Percentiles rank a stretch among this genome's conserved stretches.
Evolutionary conservation across 2,888 invertebrate genomes (phyloP).

Genomic region (Ischnus inquisitorius): DNA sequence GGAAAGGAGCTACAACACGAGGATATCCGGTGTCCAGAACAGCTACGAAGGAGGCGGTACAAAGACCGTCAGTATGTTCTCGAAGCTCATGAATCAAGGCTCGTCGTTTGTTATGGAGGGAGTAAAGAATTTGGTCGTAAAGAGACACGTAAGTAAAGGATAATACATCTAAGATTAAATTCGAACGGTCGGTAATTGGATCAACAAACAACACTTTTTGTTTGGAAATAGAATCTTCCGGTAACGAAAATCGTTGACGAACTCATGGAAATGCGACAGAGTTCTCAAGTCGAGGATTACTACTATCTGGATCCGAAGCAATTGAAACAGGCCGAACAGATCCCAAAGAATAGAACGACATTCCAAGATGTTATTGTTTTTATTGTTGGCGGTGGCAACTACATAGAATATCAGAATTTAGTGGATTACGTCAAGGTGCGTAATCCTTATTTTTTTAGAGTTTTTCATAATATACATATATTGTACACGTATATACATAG

Average conservation of each 20-base stretch:
- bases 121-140: conserved; percentile 99
- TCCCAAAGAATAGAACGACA: conserved; percentile 88
- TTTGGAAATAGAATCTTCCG: conserved; percentile 92
- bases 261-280: conserved; percentile 93
- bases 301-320: conserved; percentile 98
- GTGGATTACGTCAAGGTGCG: conserved; percentile 95
- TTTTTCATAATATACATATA: conserved; percentile 32
- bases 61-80: conserved; percentile 99
- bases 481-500: conserved; percentile 42
- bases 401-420: conserved; percentile 99
- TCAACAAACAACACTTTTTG: conserved; percentile 16
- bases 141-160: conserved; percentile 93
- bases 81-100: conserved; percentile 98
- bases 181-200: neutral
- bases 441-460: conserved; percentile 20
- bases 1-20: conserved; percentile 90
- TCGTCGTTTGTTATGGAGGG: conserved; percentile 99
- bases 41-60: conserved; percentile 97
- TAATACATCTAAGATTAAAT: neutral
- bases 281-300: conserved; percentile 94
- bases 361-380: conserved; percentile 97
- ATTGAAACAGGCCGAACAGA: conserved; percentile 90
- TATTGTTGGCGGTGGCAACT: conserved; percentile 97
- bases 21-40: conserved; percentile 90
- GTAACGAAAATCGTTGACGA: conserved; percentile 97